Evolutionary conservation across 2,113 vertebrate genomes (phyloP).

Genomic region (Podilymbus podiceps): DNA sequence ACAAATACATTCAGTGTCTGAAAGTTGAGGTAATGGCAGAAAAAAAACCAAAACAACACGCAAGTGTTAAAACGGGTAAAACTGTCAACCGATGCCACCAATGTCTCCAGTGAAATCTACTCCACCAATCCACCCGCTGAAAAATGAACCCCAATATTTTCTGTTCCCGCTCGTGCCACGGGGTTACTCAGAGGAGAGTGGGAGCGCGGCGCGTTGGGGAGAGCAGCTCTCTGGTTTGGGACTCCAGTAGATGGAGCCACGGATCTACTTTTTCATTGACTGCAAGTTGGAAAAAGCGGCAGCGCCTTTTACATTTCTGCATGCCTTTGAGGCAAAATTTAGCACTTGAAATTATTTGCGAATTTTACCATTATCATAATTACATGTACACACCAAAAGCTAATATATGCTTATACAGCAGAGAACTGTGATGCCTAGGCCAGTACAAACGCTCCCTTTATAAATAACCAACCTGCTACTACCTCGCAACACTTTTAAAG

Average conservation of each 20-base stretch:
- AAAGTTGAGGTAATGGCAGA: not conserved
- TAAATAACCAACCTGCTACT: not conserved
- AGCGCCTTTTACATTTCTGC: not conserved
- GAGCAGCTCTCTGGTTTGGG: not conserved
- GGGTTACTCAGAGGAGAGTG: not conserved
- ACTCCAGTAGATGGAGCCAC: conserved; percentile 55
- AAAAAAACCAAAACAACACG: fast-evolving
- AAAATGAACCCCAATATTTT: not conserved
- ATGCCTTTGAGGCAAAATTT: not conserved
- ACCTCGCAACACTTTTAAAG: not conserved
- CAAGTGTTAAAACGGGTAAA: not conserved
- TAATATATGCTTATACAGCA: not conserved
- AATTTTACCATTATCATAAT: not conserved
- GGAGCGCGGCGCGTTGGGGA: fast-evolving
- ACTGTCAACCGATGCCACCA: not conserved
- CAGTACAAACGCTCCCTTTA: not conserved
- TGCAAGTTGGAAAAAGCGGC: not conserved
- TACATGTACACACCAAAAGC: not conserved
- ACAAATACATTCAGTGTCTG: not conserved
- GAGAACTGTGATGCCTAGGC: not conserved
- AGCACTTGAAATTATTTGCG: not conserved
- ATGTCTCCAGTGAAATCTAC: not conserved
- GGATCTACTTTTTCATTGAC: not conserved
- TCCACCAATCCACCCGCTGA: not conserved
- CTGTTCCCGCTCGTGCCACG: not conserved